phyloP scores from a whole-genome alignment of 2,113 vertebrate genomes.

The Holacanthus passer region DNA sequence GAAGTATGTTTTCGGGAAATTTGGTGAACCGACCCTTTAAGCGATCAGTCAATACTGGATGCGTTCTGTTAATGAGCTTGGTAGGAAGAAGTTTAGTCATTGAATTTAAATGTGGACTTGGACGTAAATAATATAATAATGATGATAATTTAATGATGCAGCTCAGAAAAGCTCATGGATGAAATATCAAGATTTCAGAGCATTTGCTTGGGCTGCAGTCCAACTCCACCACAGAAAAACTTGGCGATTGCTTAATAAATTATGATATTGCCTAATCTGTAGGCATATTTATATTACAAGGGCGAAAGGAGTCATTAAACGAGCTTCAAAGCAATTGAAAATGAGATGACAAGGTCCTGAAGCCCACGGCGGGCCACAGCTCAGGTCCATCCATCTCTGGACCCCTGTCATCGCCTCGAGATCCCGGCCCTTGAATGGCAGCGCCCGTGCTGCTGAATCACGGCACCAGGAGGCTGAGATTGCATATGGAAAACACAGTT shows the following conservation, averaged over 20 bases:
- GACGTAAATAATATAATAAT: neutral
- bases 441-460: slow-evolving; percentile 57
- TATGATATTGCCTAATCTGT: slow-evolving; percentile 14
- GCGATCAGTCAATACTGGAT: neutral
- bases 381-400: slow-evolving; percentile 52
- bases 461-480: slow-evolving; percentile 36
- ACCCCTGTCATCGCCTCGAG: slow-evolving; percentile 21
- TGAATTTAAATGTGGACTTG: neutral
- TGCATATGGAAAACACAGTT: slow-evolving; percentile 72
- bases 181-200: neutral
- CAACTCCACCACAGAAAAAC: neutral
- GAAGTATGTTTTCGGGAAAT: neutral
- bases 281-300: slow-evolving; percentile 28
- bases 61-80: neutral
- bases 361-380: slow-evolving; percentile 8
- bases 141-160: neutral
- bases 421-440: slow-evolving; percentile 35
- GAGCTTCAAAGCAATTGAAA: slow-evolving; percentile 37
- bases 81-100: neutral
- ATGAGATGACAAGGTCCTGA: slow-evolving; percentile 12
- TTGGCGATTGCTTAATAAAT: slow-evolving; percentile 17
- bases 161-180: slow-evolving; percentile 6
- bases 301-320: slow-evolving; percentile 18
- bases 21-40: neutral
- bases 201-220: slow-evolving; percentile 22